Evolutionary conservation across 2,113 vertebrate species (phyloP).

Genomic region (Prunella fulvescens): DNA sequence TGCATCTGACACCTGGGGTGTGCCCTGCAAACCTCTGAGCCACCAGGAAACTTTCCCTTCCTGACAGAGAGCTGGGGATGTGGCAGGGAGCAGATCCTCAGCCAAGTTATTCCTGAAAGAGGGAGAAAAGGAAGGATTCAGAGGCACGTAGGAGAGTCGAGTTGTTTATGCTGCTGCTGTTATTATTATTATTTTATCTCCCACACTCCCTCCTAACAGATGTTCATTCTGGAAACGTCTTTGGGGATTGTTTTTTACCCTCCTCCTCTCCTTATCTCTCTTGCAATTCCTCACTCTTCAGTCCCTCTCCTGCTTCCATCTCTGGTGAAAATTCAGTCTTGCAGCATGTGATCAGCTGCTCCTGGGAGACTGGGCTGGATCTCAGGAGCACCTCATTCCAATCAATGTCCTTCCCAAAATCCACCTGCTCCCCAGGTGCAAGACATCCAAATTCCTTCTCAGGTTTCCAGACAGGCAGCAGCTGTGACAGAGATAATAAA

Average conservation of each 20-base stretch:
- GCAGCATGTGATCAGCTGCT: background rate
- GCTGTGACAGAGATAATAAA: background rate
- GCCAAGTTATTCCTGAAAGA: background rate
- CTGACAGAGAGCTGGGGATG: background rate
- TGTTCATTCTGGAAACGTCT: background rate
- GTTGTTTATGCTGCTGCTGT: background rate
- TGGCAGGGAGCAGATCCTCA: background rate
- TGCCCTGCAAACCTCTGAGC: background rate
- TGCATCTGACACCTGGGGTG: background rate
- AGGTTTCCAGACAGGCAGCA: background rate
- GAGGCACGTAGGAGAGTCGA: background rate
- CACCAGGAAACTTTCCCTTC: background rate
- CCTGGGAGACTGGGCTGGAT: background rate
- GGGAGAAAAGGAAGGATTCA: background rate
- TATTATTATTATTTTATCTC: background rate
- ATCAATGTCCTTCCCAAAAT: background rate
- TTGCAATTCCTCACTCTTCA: background rate
- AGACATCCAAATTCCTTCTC: background rate
- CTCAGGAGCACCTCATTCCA: background rate
- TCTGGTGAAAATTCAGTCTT: background rate
- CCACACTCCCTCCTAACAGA: background rate
- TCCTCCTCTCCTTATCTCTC: background rate
- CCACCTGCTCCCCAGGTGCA: background rate
- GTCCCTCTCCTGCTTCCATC: background rate
- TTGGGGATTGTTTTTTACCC: background rate